phyloP scores from a whole-genome alignment of 2,888 invertebrate species.

The Drosophila barbarae region DNA sequence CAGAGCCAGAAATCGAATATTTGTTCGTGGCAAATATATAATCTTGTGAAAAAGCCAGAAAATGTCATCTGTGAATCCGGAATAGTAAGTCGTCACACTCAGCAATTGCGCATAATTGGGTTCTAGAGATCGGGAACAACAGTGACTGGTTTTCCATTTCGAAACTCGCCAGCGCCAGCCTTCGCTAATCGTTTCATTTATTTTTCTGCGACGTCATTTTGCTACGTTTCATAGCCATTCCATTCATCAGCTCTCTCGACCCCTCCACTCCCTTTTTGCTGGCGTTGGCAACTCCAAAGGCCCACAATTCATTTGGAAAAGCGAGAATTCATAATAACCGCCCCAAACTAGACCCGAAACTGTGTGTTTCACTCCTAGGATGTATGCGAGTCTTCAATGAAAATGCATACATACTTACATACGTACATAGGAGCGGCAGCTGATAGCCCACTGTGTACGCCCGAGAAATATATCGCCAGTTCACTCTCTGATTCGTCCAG shows the following conservation, averaged over 20 bases:
- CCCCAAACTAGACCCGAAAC: constrained; percentile 8
- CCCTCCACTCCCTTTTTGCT: constrained; percentile 44
- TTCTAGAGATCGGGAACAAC: constrained; percentile 5
- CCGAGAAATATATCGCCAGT: constrained; percentile 28
- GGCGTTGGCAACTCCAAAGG: constrained; percentile 32
- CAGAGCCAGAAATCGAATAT: constrained; percentile 64
- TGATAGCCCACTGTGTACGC: constrained; percentile 4
- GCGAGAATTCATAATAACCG: constrained; percentile 17
- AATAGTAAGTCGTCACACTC: constrained; percentile 84
- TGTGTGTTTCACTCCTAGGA: constrained; percentile 10
- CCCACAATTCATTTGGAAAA: constrained; percentile 13
- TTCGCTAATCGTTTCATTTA: constrained; percentile 58
- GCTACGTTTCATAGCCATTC: constrained; percentile 56
- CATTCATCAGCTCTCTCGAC: constrained; percentile 38
- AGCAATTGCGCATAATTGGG: constrained; percentile 58
- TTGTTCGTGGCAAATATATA: constrained; percentile 70
- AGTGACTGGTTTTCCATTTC: constrained; percentile 32
- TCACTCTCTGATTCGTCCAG: constrained; percentile 34
- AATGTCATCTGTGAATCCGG: constrained; percentile 86
- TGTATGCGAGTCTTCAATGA: neutral
- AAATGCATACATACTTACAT: constrained; percentile 16
- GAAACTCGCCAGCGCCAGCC: constrained; percentile 27
- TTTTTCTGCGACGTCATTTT: constrained; percentile 77
- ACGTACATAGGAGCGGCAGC: constrained; percentile 3
- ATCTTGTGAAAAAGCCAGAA: constrained; percentile 54